Percentiles rank a stretch among this genome's conserved stretches.
These are phyloP conservation scores for Druceiella hillmani DNA, from an alignment of 2,888 invertebrate species.

Conservation along the genomic window DNA sequence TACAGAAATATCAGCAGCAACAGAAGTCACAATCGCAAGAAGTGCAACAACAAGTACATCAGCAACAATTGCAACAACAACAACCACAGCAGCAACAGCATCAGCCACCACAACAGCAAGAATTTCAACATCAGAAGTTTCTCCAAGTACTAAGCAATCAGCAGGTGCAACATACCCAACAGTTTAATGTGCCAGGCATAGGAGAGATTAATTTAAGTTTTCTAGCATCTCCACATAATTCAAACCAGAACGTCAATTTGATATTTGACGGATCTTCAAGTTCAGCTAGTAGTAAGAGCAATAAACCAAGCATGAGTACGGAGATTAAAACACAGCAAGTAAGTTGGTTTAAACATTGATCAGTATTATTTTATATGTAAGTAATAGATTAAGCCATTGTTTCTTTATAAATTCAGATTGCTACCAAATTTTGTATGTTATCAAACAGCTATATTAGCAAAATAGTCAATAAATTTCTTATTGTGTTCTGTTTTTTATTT, in stretches of 20 bases:
- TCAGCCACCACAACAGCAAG: conserved; percentile 39
- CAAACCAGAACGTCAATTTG: conserved; percentile 33
- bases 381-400: no score
- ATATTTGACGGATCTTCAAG: conserved; percentile 38
- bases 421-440: no score
- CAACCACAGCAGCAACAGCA: conserved; percentile 28
- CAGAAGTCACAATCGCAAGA: conserved; percentile 42
- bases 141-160: conserved; percentile 37
- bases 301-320: conserved; percentile 37
- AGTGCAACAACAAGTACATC: conserved; percentile 39
- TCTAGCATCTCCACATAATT: conserved; percentile 37
- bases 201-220: conserved; percentile 46
- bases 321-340: conserved; percentile 43
- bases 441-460: no score
- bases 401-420: no score
- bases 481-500: no score
- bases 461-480: no score
- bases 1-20: conserved; percentile 36
- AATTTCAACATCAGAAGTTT: conserved; percentile 46
- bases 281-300: conserved; percentile 31
- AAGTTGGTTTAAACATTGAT: conserved; percentile 26
- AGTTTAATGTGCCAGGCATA: conserved; percentile 46
- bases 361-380: no score
- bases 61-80: conserved; percentile 34
- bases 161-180: conserved; percentile 36